Evolutionary conservation across 2,888 invertebrate genomes (phyloP).

Genomic region (Drosophila kambysellisi): DNA sequence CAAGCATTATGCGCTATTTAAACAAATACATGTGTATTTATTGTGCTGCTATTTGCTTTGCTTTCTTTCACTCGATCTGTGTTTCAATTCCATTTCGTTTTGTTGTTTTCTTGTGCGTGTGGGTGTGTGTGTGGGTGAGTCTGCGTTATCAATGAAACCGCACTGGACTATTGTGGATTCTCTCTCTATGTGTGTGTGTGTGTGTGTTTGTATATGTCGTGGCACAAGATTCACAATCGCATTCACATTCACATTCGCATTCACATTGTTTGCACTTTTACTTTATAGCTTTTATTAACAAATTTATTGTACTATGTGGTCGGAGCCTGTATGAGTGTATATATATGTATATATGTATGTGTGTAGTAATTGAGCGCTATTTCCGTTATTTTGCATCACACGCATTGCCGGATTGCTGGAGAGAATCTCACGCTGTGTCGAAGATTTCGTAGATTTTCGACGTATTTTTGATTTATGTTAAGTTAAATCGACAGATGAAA

Average conservation of each 20-base stretch:
- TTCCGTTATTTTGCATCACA: conserved; percentile 58
- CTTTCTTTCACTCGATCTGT: conserved; percentile 45
- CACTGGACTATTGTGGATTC: conserved; percentile 38
- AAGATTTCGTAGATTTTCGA: conserved; percentile 48
- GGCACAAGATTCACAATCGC: conserved; percentile 28
- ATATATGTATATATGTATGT: conserved; percentile 17
- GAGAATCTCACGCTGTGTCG: conserved; percentile 46
- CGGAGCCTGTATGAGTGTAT: conserved; percentile 29
- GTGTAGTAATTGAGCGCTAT: conserved; percentile 74
- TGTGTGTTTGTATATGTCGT: not conserved
- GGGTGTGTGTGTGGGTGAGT: conserved; percentile 38
- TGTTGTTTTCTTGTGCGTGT: conserved; percentile 6
- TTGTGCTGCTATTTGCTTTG: conserved; percentile 44
- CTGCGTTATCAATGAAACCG: conserved; percentile 71
- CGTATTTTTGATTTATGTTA: conserved; percentile 55
- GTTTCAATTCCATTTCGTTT: conserved; percentile 71
- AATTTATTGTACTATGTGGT: conserved; percentile 58
- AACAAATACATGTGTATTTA: conserved; percentile 21
- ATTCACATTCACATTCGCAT: conserved; percentile 30
- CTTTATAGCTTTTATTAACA: conserved; percentile 71
- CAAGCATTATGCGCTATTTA: conserved; percentile 39
- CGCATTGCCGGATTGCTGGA: conserved; percentile 31
- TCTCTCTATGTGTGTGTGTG: conserved; percentile 2
- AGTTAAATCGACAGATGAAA: conserved; percentile 50
- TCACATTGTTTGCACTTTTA: conserved; percentile 78